These are phyloP conservation scores for Sminthurinus aureus DNA, from an alignment of 2,888 invertebrate genomes.

Conservation along the genomic window DNA sequence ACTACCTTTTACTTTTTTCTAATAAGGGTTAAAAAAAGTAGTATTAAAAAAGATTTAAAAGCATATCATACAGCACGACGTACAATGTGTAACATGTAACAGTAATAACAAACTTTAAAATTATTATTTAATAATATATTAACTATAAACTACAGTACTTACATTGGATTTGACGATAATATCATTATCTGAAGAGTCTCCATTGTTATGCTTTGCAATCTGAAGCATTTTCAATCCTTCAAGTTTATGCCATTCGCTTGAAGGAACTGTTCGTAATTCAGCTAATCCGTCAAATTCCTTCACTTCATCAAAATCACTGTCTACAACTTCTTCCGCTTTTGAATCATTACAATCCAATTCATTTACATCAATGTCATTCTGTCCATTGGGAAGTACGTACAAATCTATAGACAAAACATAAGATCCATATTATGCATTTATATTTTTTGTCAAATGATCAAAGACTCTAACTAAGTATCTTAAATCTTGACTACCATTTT, in stretches of 20 bases:
- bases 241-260: conserved; percentile 24
- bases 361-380: conserved; percentile 29
- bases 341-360: conserved; percentile 19
- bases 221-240: conserved; percentile 28
- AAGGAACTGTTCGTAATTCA: conserved; percentile 37
- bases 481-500: no score
- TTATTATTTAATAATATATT: no score
- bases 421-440: no score
- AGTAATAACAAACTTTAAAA: no score
- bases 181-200: neutral
- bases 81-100: no score
- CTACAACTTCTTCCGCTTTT: conserved; percentile 18
- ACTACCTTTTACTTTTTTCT: no score
- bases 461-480: no score
- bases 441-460: no score
- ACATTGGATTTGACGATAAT: neutral
- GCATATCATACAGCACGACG: no score
- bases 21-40: no score
- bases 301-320: conserved; percentile 7
- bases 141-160: no score
- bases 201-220: conserved; percentile 15
- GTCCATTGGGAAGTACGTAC: conserved; percentile 41
- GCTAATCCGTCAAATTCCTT: conserved; percentile 37
- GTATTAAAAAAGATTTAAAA: no score
- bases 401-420: conserved; percentile 25